These are phyloP conservation scores for Notiomystis cincta DNA, from an alignment of 2,113 vertebrate genomes.

Conservation along the genomic window DNA sequence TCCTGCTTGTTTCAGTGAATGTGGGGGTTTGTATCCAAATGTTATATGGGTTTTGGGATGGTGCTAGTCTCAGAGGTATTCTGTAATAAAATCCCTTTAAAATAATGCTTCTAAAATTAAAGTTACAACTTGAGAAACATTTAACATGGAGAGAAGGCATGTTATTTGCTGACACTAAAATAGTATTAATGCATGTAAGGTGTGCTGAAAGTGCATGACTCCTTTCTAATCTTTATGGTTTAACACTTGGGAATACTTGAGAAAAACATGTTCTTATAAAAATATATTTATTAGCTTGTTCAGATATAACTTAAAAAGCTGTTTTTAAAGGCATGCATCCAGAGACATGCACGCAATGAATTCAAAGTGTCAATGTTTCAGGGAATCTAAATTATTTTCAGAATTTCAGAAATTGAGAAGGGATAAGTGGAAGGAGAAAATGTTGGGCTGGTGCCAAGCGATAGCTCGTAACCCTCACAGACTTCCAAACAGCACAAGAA, in stretches of 20 bases:
- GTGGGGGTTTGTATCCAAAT: neutral
- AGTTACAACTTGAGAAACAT: neutral
- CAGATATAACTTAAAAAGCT: neutral
- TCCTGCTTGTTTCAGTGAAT: neutral
- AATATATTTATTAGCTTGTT: neutral
- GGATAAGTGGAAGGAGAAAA: conserved; percentile 81
- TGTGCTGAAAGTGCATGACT: neutral
- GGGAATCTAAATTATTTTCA: conserved; percentile 84
- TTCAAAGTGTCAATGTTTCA: conserved; percentile 70
- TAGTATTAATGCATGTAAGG: neutral
- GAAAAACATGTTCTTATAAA: neutral
- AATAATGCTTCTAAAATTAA: neutral
- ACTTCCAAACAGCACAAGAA: conserved; percentile 75
- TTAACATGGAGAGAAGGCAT: neutral
- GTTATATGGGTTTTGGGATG: neutral
- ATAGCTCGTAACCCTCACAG: conserved; percentile 81
- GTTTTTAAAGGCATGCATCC: conserved; percentile 55
- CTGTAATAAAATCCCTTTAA: neutral
- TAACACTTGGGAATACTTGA: neutral
- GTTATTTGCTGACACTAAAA: neutral
- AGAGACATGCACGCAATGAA: conserved; percentile 29
- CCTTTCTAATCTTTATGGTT: neutral
- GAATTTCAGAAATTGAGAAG: conserved; percentile 81
- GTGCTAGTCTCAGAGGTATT: neutral
- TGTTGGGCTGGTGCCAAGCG: conserved; percentile 83